Base-by-base conservation (phyloP, 2,888 invertebrate genomes). In the Nasonia oneida region DNA sequence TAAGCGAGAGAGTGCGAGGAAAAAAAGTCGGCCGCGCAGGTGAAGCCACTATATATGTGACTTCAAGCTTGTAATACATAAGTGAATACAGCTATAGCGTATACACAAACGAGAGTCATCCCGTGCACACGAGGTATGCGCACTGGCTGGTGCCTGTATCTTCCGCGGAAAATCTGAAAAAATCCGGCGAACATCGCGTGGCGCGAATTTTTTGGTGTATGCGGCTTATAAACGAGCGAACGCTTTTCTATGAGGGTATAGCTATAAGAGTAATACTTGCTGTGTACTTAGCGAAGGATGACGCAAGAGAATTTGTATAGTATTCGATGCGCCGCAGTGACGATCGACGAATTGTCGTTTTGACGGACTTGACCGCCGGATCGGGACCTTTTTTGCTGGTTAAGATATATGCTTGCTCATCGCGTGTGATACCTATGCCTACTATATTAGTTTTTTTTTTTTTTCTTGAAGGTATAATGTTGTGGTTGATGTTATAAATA, bases 111-210 rank as follows among this genome's bases (percentile, higher is more conserved):
- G 64, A 67, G 64, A 61, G 57, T 61, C 57, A 61, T 61, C 8
- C 57, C 64, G 64, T 67, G 33, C 64, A 14, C 23, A 23, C 23
- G 23, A 23, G 23, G 23, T 23, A 23, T 23, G 23, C 23, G 23
- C 33, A n/a, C 29, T 5, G 50, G 50, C 74, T 10, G 50, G 50
- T 64, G 71, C 23, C 33, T 50, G 5, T 84, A 84, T 84, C 84
- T 79, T 33, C 23, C 23, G 23, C 23, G 23, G 81, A 79, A 85
- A 85, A 85, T 81, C 81, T 76, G 71, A 12, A 81, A 85, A 85
- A 85, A 81, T 67, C 23, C 5, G 8, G 81, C 77, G 50, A 85
- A 85, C 81, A 85, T 76, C 6, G 8, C 84, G 80, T 61, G 18
- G 12, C n/a, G 15, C 8, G 33, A 8, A 64, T 76, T 29, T 70